Evolutionary conservation across 2,797 vertebrate species (phyloP).

Genomic region (Hemibagrus guttatus): DNA sequence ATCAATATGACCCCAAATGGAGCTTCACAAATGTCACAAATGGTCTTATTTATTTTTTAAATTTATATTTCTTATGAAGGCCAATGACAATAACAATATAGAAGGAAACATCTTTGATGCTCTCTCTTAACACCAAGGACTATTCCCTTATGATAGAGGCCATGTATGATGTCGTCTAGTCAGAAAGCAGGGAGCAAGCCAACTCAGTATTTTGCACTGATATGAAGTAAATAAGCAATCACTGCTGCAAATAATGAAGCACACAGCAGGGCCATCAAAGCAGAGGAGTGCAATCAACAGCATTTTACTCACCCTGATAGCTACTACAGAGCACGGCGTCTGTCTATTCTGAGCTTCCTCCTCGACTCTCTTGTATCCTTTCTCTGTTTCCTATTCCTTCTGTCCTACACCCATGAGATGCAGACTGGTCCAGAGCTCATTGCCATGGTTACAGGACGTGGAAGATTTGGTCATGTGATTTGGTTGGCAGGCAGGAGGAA

Average conservation of each 20-base stretch:
- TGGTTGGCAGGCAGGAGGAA: constrained; percentile 54
- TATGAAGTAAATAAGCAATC: constrained; percentile 28
- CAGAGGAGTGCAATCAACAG: constrained; percentile 37
- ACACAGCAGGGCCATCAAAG: neutral
- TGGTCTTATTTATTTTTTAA: neutral
- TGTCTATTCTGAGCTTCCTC: constrained; percentile 42
- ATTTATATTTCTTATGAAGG: neutral
- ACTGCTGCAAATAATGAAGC: constrained; percentile 28
- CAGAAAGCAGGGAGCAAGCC: constrained; percentile 51
- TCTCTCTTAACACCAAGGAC: constrained; percentile 58
- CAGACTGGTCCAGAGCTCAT: constrained; percentile 77
- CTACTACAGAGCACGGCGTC: constrained; percentile 43
- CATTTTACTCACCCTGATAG: constrained; percentile 64
- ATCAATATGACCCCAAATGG: neutral
- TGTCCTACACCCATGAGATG: constrained; percentile 66
- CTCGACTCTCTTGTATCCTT: constrained; percentile 27
- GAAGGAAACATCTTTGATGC: constrained; percentile 39
- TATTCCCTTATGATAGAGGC: constrained; percentile 63
- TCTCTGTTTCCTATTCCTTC: constrained; percentile 38
- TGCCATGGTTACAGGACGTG: constrained; percentile 74
- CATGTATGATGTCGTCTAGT: constrained; percentile 61
- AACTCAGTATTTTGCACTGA: constrained; percentile 28
- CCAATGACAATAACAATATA: constrained; percentile 44
- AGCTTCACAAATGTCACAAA: constrained; percentile 53
- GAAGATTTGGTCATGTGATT: constrained; percentile 66